Base-by-base conservation (phyloP, 2,888 invertebrate species). In the Brenthis ino region DNA sequence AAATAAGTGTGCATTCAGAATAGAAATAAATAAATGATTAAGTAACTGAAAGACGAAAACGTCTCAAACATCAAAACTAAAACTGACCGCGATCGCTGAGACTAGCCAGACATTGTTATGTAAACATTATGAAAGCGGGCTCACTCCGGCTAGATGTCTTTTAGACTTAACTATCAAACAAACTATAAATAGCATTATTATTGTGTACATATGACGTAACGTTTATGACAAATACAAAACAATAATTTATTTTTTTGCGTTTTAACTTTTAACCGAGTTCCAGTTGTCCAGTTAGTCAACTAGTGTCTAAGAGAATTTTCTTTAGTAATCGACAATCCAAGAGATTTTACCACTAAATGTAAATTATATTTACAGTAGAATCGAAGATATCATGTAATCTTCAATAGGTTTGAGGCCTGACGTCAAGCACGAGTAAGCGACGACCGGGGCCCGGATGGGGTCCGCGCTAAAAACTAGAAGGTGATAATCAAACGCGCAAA, bases 401-500 rank as follows among this genome's bases (percentile, higher is more conserved):
- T 56, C 48, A 54, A 56, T 14, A 54, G 48, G 47, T 58, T 53
- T 33, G 66, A 11, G 16, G 48, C 20, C 55, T 78, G 77, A 79
- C 80, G 79, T 77, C 77, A 77, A 77, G 76, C 73, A 76, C 71
- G 67, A 76, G 68, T 76, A 70, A 74, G 72, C 76, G 65, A 67
- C 74, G 71, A 72, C 66, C 73, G 77, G 77, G 79, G 80, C 80
- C 80, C 74, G 55, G 67, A 71, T 55, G 74, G 74, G 70, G 74
- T 68, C 73, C 55, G 75, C 75, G 82, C 84, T 83, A 82, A 83
- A 80, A 82, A 79, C 83, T 81, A 78, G 75, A 73, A 85, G 82
- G 85, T 84, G 85, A 82, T 85, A 85, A 85, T 84, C 76, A 84
- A 73, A 79, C 79, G 72, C 77, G 81, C 80, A 82, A 80, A 75